Evolutionary conservation across 2,888 invertebrate species (phyloP).

Genomic region (Cryptus armator): DNA sequence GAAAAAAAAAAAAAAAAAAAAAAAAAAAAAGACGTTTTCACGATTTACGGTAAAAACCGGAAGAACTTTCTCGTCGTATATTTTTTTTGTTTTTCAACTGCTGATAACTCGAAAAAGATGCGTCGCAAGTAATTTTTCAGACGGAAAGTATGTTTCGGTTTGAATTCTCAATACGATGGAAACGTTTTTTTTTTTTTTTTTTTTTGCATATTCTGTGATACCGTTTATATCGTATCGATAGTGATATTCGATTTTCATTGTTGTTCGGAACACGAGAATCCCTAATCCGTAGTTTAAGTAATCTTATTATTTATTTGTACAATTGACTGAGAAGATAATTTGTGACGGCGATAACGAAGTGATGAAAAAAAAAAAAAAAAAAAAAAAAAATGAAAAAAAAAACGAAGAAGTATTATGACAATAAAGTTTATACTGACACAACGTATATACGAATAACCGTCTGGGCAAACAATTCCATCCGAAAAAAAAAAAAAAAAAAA

Average conservation of each 20-base stretch:
- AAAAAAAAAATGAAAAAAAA: conserved; percentile 8
- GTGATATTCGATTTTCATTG: conserved; percentile 11
- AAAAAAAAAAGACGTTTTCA: not conserved
- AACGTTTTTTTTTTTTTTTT: not conserved
- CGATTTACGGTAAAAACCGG: not conserved
- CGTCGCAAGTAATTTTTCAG: not conserved
- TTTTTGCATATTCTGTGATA: not conserved
- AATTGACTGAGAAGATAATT: conserved; percentile 52
- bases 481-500: not conserved
- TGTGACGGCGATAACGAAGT: conserved; percentile 41
- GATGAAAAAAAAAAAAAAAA: not conserved
- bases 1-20: not conserved
- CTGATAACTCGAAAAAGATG: not conserved
- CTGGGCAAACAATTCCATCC: conserved; percentile 24
- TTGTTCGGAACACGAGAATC: not conserved
- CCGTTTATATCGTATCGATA: not conserved
- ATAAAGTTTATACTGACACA: conserved; percentile 43
- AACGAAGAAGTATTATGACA: conserved; percentile 27
- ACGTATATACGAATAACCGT: conserved; percentile 29
- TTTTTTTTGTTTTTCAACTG: not conserved
- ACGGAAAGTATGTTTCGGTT: not conserved
- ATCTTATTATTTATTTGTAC: conserved; percentile 64
- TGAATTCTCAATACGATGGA: not conserved
- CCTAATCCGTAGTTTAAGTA: conserved; percentile 34
- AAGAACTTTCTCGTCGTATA: not conserved